Base-by-base conservation (phyloP, 1,140 invertebrate genomes). In the Paralvinella palmiformis region DNA sequence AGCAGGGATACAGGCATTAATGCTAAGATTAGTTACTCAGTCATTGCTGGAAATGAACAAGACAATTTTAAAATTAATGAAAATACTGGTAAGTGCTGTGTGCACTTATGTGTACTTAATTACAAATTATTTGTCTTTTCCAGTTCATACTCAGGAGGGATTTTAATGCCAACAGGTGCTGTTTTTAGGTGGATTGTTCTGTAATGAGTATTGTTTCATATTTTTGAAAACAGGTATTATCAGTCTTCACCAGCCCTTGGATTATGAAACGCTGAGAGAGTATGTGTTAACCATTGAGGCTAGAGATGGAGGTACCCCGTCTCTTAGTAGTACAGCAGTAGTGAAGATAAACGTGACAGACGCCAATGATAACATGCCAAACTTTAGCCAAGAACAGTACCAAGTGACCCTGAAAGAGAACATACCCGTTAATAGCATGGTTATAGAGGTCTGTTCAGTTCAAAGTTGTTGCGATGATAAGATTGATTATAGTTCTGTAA, bases 201-300 rank as follows among this genome's bases (percentile, higher is more conserved):
- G 32, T 31, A 29, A 56, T 17, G 3, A 56, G n/a, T 56, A 56
- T 56, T 56, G 29, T 31, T 22, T 31, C 4, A 59, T 3, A 20
- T 29, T 15, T 32, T 35, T 44, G n/a, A 29, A 61, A 13, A 15
- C 71, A 83, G 84, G 92, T 31, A 84, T 88, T 0, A 85, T 97
- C 33, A 85, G 81, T 22, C 85, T 95, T 13, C 85, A 87, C 6
- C 89, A 91, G 58, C 85, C 86, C 27, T 78, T 97, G 50, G 83
- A 84, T 71, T 77, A 79, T 65, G 94, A 98, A 81, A 85, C 87
- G 66, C 87, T 89, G 0, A 85, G 86, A 44, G 89, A 91, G 72
- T 96, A 96, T 75, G 88, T 91, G 63, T 82, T 98, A 20, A 95
- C 92, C 0, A 86, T 97, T 45, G 88, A 94, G 77, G 94, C 94